phyloP scores from a whole-genome alignment of 2,888 invertebrate genomes.

The Branchipolynoe longqiensis region DNA sequence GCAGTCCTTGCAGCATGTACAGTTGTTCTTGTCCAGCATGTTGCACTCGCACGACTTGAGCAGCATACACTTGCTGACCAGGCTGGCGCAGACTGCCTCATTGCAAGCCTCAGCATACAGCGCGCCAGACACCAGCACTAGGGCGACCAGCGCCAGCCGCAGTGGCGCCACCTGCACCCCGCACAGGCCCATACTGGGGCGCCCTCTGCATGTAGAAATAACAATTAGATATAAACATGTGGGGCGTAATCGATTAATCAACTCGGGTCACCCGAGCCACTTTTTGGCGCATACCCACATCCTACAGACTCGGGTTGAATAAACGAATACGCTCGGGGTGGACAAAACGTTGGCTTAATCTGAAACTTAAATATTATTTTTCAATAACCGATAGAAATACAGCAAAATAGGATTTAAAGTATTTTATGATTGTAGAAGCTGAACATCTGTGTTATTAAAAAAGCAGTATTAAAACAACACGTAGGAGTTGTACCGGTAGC shows the following conservation, averaged over 20 bases:
- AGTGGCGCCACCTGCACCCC: background rate
- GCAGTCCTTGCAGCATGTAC: conserved; percentile 97
- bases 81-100: conserved; percentile 96
- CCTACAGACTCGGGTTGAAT: no score
- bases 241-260: background rate
- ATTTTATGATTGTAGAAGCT: no score
- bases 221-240: background rate
- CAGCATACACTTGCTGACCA: conserved; percentile 96
- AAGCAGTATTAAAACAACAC: no score
- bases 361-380: no score
- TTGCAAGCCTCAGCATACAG: conserved; percentile 85
- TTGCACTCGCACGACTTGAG: conserved; percentile 98
- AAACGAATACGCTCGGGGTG: no score
- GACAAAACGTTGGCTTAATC: no score
- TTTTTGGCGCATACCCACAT: background rate
- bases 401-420: no score
- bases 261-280: background rate
- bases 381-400: no score
- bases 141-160: background rate
- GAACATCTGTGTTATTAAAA: no score
- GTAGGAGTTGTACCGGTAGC: no score
- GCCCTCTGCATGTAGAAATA: background rate
- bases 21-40: conserved; percentile 86
- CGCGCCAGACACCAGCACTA: background rate
- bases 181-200: background rate